Evolutionary conservation across 2,888 invertebrate species (phyloP), one percentile per base, ranked within the genome.

Genomic region (Tipula vernalis): DNA sequence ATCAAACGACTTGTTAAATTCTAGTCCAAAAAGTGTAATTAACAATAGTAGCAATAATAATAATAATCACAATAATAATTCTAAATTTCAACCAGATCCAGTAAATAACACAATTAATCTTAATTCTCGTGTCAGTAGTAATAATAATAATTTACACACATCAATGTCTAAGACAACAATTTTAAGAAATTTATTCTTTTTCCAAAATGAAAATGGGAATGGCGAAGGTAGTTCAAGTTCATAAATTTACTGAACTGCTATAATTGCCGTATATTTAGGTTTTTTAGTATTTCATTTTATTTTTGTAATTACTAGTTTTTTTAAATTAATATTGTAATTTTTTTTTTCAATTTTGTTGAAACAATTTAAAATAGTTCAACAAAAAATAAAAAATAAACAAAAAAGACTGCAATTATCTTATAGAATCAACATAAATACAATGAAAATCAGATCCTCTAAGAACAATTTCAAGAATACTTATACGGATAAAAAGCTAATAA

Each of bases 141-240:
- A 36, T 44, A 42, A 15, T 44, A 44, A 18, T 44, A 86, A 86
- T 86, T 36, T 47, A 47, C 13, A 42, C 15, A 36, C 18, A 39
- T 42, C 41, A 13, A 86, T 88, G 86, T 89, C 89, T 83, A 89
- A 89, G 87, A 88, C 89, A 86, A 88, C 89, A 57, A 89, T 89
- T 83, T 87, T 89, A 86, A 87, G 89, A 86, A 89, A 89, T 88
- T 87, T 89, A 83, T 89, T 89, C 87, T 89, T 89, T 57, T 86
- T 86, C 12, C 86, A 86, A 57, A 86, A 86, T 86, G 86, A 86
- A 51, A 51, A 86, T 86, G 86, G 86, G 13, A 84, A 84, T 15
- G 39, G 15, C 5, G 84, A 41, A 84, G 84, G 84, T 8, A 84
- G 39, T 39, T 84, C 84, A 39, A 39, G 39, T 84, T n/a, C 41